Percentiles rank a stretch among this genome's conserved stretches.
phyloP scores from a whole-genome alignment of 2,113 vertebrate species.

The Caracal caracal region DNA sequence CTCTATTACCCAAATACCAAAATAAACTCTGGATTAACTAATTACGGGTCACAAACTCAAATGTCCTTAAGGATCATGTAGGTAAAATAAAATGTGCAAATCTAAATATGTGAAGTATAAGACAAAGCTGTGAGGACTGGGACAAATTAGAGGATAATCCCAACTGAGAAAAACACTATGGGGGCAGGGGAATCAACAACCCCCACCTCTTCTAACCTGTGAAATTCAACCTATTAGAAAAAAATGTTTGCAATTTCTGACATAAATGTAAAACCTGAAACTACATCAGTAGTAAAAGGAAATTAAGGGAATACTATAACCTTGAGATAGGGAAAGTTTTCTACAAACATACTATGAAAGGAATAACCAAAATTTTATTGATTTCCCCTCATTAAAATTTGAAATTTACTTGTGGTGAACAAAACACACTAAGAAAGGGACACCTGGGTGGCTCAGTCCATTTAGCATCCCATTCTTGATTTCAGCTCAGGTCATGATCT shows the following conservation, averaged over 20 bases:
- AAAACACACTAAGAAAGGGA: too few species aligned
- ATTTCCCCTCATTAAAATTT: not conserved
- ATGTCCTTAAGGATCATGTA: not conserved
- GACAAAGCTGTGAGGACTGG: not conserved
- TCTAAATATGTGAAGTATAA: not conserved
- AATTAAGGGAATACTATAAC: not conserved
- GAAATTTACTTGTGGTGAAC: not conserved
- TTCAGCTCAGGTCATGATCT: not conserved
- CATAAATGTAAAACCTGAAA: constrained; percentile 26
- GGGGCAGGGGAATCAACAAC: not conserved
- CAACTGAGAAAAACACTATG: not conserved
- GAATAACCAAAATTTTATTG: not conserved
- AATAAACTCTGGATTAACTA: not conserved
- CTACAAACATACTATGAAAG: constrained; percentile 21
- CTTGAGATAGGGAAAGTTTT: not conserved
- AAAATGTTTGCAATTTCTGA: constrained; percentile 1
- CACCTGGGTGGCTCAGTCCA: not conserved
- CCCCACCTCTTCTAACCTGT: not conserved
- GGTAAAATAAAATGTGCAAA: constrained; percentile 14
- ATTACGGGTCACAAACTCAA: not conserved
- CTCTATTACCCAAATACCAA: constrained; percentile 12
- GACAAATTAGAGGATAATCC: not conserved
- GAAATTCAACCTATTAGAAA: not conserved
- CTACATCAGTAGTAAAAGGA: constrained; percentile 23
- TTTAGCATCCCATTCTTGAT: not conserved